Evolutionary conservation across 2,888 invertebrate species (phyloP).

Genomic region (Eubasilissa splendida): DNA sequence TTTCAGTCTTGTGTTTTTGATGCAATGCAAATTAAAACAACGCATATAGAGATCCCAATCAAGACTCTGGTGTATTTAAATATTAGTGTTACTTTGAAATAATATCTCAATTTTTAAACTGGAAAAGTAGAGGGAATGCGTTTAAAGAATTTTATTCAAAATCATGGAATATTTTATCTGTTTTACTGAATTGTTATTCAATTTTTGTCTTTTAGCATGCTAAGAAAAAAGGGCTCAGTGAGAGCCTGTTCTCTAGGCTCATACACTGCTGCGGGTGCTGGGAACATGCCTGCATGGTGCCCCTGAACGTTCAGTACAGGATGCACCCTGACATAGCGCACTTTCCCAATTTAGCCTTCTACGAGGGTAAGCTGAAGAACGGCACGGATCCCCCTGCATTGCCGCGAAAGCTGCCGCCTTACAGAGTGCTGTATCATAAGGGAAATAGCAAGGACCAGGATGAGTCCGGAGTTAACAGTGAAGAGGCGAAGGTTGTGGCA

Average conservation of each 20-base stretch:
- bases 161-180: too few relatives aligned
- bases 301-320: slow-evolving; percentile 83
- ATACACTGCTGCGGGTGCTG: slow-evolving; percentile 72
- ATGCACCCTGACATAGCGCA: slow-evolving; percentile 87
- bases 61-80: too few relatives aligned
- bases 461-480: slow-evolving; percentile 64
- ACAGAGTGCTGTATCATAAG: slow-evolving; percentile 65
- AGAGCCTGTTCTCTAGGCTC: slow-evolving; percentile 85
- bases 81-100: too few relatives aligned
- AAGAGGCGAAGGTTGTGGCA: slow-evolving; percentile 68
- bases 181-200: too few relatives aligned
- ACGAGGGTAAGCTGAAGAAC: slow-evolving; percentile 72
- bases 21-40: too few relatives aligned
- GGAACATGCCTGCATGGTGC: slow-evolving; percentile 68
- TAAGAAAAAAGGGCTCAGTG: slow-evolving; percentile 78
- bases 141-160: too few relatives aligned
- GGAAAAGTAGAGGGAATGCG: too few relatives aligned
- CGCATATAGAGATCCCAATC: too few relatives aligned
- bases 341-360: slow-evolving; percentile 86
- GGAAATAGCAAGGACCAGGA: slow-evolving; percentile 62
- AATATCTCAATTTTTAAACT: too few relatives aligned
- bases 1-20: too few relatives aligned
- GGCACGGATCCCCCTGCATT: slow-evolving; percentile 58
- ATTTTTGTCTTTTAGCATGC: slow-evolving; percentile 73
- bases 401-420: slow-evolving; percentile 62